A percentile compares a stretch with the other conserved stretches of the same genome.
Conservation (phyloP, 2,113 vertebrate species). For the Corythaeola cristata region DNA sequence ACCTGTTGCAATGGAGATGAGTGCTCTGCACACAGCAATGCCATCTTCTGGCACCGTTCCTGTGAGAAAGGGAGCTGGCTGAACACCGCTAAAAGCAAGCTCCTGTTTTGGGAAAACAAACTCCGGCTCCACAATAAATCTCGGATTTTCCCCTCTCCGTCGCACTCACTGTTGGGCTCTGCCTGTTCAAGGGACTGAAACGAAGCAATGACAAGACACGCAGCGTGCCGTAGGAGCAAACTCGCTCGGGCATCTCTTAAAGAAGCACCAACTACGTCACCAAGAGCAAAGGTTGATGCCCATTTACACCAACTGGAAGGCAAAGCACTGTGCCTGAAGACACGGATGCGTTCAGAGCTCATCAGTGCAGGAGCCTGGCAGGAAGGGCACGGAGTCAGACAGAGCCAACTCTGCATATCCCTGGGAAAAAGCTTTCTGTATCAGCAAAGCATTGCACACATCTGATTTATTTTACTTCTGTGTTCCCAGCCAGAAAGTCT, state of each 20-base stretch:
- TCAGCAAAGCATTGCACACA: background rate
- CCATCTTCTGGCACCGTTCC: conserved; percentile 74
- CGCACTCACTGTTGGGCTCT: background rate
- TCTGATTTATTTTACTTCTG: background rate
- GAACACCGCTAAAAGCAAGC: conserved; percentile 28
- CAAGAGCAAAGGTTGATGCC: accelerated
- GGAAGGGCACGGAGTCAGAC: background rate
- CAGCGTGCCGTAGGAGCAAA: background rate
- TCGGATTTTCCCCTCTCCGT: background rate
- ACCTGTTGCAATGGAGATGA: conserved; percentile 55
- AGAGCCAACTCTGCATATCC: background rate
- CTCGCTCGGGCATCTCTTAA: background rate
- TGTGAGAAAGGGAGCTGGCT: conserved; percentile 57
- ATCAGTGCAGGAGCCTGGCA: background rate
- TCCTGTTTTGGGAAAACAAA: conserved; percentile 19
- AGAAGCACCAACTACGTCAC: background rate
- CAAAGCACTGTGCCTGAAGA: background rate
- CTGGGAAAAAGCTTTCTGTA: background rate
- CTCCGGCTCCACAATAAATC: conserved; percentile 9
- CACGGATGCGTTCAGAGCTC: background rate
- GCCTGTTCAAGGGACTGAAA: background rate
- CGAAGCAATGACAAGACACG: background rate
- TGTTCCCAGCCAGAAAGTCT: background rate
- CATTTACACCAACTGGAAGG: background rate
- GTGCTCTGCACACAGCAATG: conserved; percentile 38